Evolutionary conservation across 2,797 vertebrate species (phyloP).

Genomic region (Lutra lutra): DNA sequence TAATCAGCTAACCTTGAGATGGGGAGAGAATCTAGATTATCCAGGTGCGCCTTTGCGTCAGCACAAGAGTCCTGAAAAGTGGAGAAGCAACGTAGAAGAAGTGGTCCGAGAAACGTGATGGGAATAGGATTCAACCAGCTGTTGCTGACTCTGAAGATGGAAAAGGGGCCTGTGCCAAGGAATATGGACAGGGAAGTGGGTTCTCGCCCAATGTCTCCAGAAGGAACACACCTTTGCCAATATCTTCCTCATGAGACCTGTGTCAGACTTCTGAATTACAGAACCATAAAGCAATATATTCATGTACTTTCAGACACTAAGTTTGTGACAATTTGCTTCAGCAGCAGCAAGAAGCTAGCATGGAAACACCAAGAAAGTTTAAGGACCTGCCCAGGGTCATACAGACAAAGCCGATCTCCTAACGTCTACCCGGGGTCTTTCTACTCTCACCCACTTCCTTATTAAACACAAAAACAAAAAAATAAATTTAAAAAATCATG

Average conservation of each 20-base stretch:
- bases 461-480: not conserved
- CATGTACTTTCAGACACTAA: not conserved
- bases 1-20: not conserved
- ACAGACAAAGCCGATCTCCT: not conserved
- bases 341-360: not conserved
- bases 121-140: not conserved
- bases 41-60: fast-evolving
- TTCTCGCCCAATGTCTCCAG: not conserved
- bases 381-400: no score
- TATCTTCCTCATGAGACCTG: not conserved
- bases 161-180: not conserved
- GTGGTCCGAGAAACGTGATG: fast-evolving
- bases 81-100: not conserved
- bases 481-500: not conserved
- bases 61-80: not conserved
- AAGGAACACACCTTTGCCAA: not conserved
- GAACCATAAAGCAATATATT: not conserved
- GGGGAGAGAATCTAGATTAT: not conserved
- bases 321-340: not conserved
- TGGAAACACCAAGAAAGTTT: not conserved
- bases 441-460: not conserved
- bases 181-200: not conserved
- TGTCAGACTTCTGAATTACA: not conserved
- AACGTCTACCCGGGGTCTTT: not conserved
- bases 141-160: not conserved